These are phyloP conservation scores for Zoanthus sansibaricus DNA, from an alignment of 92 coral and sea anemone genomes.

Conservation along the genomic window DNA sequence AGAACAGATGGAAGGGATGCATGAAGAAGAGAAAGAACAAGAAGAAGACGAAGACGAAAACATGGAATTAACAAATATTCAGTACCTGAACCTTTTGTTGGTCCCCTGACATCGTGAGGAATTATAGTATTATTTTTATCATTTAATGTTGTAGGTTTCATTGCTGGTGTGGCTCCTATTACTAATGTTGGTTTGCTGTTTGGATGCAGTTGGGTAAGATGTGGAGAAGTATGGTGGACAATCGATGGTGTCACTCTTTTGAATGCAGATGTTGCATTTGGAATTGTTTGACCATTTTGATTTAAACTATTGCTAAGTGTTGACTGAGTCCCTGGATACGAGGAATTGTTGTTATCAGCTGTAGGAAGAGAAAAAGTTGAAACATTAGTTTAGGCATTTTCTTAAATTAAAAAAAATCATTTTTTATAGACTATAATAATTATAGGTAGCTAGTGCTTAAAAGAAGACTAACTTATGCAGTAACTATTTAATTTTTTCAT, in stretches of 20 bases:
- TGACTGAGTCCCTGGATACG: conserved; percentile 8
- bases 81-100: conserved; percentile 8
- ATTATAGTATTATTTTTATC: background rate
- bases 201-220: background rate
- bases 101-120: background rate
- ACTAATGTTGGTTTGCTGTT: background rate
- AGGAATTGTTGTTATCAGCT: conserved; percentile 12
- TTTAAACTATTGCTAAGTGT: conserved; percentile 35
- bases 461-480: no score
- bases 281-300: conserved; percentile 1
- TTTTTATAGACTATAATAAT: no score
- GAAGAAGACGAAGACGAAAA: conserved; percentile 30
- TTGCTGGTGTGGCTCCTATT: background rate
- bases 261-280: background rate
- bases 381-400: background rate
- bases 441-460: no score
- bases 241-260: background rate
- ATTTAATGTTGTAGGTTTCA: background rate
- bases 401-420: no score
- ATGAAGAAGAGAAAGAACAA: conserved; percentile 38
- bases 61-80: background rate
- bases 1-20: background rate
- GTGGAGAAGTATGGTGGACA: background rate
- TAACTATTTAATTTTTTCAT: no score
- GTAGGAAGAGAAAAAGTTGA: background rate